Percentiles rank a stretch among this genome's conserved stretches.
phyloP scores from a whole-genome alignment of 2,888 invertebrate species.

The Antheraea yamamai region DNA sequence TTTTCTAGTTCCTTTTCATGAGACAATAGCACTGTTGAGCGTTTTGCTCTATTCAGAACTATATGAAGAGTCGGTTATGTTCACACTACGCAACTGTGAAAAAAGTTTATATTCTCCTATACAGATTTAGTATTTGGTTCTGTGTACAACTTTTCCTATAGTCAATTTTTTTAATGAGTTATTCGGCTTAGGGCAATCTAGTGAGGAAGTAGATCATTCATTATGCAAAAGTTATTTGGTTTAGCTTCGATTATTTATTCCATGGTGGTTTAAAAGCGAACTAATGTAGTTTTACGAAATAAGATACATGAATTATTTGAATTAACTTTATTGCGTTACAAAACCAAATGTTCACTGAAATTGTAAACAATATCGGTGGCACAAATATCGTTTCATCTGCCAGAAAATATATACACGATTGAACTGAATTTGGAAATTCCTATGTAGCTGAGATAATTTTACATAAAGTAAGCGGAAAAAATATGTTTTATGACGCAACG shows the following conservation, averaged over 20 bases:
- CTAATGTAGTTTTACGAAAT: too few relatives aligned
- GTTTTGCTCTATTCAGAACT: slow-evolving; percentile 1
- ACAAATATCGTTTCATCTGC: too few relatives aligned
- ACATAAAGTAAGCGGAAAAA: not conserved
- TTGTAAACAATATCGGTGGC: too few relatives aligned
- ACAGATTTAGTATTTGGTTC: not conserved
- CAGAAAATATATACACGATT: not conserved
- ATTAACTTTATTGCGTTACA: too few relatives aligned
- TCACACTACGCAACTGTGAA: not conserved
- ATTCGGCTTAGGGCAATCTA: not conserved
- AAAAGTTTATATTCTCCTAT: not conserved
- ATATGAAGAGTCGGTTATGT: not conserved
- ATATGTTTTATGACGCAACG: not conserved
- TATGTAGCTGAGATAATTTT: not conserved
- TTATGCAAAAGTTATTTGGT: too few relatives aligned
- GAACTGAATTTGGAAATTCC: not conserved
- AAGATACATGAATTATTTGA: too few relatives aligned
- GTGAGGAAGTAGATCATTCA: too few relatives aligned
- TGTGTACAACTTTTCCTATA: not conserved
- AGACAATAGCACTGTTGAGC: slow-evolving; percentile 14
- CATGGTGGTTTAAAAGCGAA: too few relatives aligned
- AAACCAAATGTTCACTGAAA: too few relatives aligned
- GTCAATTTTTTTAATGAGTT: not conserved
- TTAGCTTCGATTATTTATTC: too few relatives aligned
- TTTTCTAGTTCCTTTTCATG: slow-evolving; percentile 16